Evolutionary conservation across 2,888 invertebrate species (phyloP), one percentile per base, ranked within the genome.

Genomic region (Glyphotaelius pellucidus): DNA sequence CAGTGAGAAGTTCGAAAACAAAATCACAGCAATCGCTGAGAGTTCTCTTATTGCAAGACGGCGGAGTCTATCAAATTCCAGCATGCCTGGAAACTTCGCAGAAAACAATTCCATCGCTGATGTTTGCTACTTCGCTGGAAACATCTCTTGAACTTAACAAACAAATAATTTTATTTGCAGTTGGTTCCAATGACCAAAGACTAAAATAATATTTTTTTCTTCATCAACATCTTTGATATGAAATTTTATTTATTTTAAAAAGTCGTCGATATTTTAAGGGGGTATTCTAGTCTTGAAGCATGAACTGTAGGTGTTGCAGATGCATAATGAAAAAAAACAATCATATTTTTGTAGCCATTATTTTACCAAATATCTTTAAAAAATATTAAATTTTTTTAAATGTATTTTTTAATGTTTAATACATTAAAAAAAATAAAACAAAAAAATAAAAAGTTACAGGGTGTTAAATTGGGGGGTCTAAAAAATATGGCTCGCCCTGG

Each of bases 11-110:
- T 79, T 67, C 32, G 32, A 19, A 86, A 88, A 88, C 88, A 88
- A 88, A 88, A 88, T 88, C 88, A 67, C 88, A 32, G 30, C 35
- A 19, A 67, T 88, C 79, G 67, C 15, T 52, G 31, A 67, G 88
- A 88, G 79, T 52, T 88, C 30, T 67, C 35, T 30, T 67, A 88
- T 88, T 88, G 67, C 67, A 88, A 88, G 38, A n/a, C 38, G 30
- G 67, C 25, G 15, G 19, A 88, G 32, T 32, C 67, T 15, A 88
- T 88, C 79, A 88, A 88, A 79, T 79, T 83, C 35, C 83, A 83
- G 30, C 83, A 35, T 12, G 32, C 83, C 32, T 83, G 32, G 32
- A 83, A 83, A 83, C 32, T 83, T 83, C 25, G 7, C 15, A 5
- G 35, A 83, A 83, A 32, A 83, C 32, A 83, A 83, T 83, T 83